These are phyloP conservation scores for Enhydra lutris DNA, from an alignment of 2,113 vertebrate species.

Conservation along the genomic window DNA sequence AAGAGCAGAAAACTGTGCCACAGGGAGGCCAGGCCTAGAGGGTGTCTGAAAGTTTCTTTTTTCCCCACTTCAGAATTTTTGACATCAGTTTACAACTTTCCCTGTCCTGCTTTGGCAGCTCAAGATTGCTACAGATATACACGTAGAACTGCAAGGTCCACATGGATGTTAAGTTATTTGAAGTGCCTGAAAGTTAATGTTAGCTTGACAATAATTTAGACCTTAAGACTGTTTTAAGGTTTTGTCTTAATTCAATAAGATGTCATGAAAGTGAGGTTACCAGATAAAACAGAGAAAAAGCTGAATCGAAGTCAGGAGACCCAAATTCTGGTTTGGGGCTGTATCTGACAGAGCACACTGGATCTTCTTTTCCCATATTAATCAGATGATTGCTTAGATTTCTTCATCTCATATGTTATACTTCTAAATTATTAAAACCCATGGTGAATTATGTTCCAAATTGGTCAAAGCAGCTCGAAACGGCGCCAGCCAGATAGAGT, in stretches of 20 bases:
- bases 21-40: not conserved
- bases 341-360: not conserved
- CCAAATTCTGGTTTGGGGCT: not conserved
- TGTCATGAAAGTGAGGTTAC: not conserved
- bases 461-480: slow-evolving; percentile 49
- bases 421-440: slow-evolving; percentile 37
- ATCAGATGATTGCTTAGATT: slow-evolving; percentile 38
- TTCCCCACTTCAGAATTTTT: not conserved
- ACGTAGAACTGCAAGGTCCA: not conserved
- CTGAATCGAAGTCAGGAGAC: not conserved
- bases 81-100: not conserved
- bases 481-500: slow-evolving; percentile 8
- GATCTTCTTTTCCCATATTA: slow-evolving; percentile 20
- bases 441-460: slow-evolving; percentile 51
- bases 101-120: not conserved
- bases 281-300: not conserved
- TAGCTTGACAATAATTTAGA: not conserved
- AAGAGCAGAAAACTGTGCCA: not conserved
- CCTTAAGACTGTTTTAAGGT: not conserved
- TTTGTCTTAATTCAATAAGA: slow-evolving; percentile 36
- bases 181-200: slow-evolving; percentile 18
- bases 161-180: not conserved
- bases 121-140: not conserved
- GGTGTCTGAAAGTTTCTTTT: not conserved
- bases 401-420: not conserved